Percentiles rank a stretch among this genome's conserved stretches.
These are phyloP conservation scores for Anastrepha obliqua DNA, from an alignment of 1,140 invertebrate species.

Conservation along the genomic window DNA sequence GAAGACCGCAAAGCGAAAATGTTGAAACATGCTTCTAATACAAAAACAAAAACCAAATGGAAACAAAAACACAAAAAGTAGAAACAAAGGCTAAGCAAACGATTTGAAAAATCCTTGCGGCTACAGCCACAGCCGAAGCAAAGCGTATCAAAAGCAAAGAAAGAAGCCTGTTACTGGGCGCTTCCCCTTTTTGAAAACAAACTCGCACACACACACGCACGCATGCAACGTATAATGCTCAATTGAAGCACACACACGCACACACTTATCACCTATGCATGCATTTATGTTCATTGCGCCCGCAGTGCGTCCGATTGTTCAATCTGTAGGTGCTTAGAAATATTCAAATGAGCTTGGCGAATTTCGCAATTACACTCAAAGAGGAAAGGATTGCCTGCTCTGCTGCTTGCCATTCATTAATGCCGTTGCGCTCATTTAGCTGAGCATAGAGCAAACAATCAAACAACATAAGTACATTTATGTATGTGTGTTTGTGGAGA, in stretches of 20 bases:
- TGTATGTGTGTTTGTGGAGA: too few species aligned
- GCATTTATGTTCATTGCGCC: background rate
- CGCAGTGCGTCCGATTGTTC: too few species aligned
- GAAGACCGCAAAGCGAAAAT: background rate
- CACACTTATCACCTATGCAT: background rate
- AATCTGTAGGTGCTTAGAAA: background rate
- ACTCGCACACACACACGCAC: background rate
- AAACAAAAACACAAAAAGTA: background rate
- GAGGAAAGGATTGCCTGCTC: background rate
- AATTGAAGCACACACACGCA: background rate
- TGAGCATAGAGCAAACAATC: slow-evolving; percentile 3
- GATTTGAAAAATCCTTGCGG: slow-evolving; percentile 34
- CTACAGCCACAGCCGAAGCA: slow-evolving; percentile 1
- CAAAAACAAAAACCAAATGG: background rate
- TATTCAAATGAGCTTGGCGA: slow-evolving; percentile 19
- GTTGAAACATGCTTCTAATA: slow-evolving; percentile 4
- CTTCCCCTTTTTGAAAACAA: slow-evolving; percentile 17
- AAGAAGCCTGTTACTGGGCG: slow-evolving; percentile 44
- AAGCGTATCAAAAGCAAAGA: background rate
- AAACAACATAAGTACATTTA: background rate
- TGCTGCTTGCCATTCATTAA: background rate
- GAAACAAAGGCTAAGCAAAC: slow-evolving; percentile 3
- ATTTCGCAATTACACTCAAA: background rate
- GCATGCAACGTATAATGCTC: background rate
- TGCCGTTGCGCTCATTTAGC: background rate